Percentiles rank a stretch among this genome's conserved stretches.
Evolutionary conservation across 2,888 invertebrate genomes (phyloP).

Genomic region (Cephus sareptanus): DNA sequence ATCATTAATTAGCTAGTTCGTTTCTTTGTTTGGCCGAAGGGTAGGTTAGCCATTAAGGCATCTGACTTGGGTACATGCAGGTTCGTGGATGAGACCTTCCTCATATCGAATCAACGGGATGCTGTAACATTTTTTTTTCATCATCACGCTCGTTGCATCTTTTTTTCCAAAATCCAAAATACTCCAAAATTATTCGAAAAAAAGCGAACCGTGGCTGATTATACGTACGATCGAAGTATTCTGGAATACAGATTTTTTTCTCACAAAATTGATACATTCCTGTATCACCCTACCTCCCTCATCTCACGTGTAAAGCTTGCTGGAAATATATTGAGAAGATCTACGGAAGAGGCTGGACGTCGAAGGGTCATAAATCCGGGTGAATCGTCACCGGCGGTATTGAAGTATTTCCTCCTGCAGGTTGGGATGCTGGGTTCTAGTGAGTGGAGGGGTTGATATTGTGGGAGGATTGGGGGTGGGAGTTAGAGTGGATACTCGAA

Average conservation of each 20-base stretch:
- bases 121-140: neutral
- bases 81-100: neutral
- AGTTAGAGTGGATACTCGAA: neutral
- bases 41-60: neutral
- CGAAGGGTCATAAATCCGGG: neutral
- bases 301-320: neutral
- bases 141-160: too few species aligned
- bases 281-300: neutral
- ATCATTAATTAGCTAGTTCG: conserved; percentile 54
- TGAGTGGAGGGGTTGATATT: neutral
- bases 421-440: too few species aligned
- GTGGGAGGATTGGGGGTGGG: neutral
- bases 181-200: neutral
- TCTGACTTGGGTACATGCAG: neutral
- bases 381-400: neutral
- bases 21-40: conserved; percentile 32
- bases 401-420: too few species aligned
- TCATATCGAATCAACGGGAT: neutral
- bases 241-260: neutral
- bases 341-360: neutral
- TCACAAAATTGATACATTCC: neutral
- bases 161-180: neutral
- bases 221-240: neutral
- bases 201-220: neutral
- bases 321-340: neutral